Evolutionary conservation across 2,797 vertebrate species (phyloP), one percentile per base, ranked within the genome.

Genomic region (Acrossocheilus fasciatus): DNA sequence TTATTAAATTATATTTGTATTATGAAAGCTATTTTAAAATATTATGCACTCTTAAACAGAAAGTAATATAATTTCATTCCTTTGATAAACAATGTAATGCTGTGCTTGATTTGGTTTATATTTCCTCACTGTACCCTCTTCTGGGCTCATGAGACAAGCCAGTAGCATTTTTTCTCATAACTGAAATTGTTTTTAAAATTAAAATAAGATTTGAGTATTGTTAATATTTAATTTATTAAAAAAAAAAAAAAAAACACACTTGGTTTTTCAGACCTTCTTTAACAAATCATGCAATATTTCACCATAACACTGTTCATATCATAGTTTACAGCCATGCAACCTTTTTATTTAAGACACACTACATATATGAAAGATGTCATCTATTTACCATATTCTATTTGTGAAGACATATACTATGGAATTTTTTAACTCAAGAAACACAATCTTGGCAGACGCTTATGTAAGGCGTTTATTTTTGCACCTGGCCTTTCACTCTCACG

Each of bases 381-480:
- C 2, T 36, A 6, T 20, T 75, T 75, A 75, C 9, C 10, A 2
- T 6, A 76, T 54, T 36, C 36, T 20, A 76, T 76, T 3, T 36
- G 17, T 34, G 26, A 26, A 75, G 45, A 34, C 17, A 30, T 52
- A 34, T 47, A 52, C 17, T 75, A 11, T 30, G 18, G 73, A 75
- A 75, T 52, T 34, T 26, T 52, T 52, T 50, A 75, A 70, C 73
- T 70, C 30, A 45, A 77, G 81, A 85, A 86, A 90, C 68, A 45
- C 62, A 79, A 85, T 85, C 85, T 84, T 84, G 57, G 47, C 47
- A 83, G 83, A 75, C 43, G 52, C 62, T 88, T 90, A 85, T 62
- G 52, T 87, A 90, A 92, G 59, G 6, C 0, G 43, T 74, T 82
- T 91, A 87, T 89, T 89, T 88, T 81, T 90, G 80, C 52, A 34